These are phyloP conservation scores for Camponotus vicinus DNA, from an alignment of 1,140 invertebrate genomes.

Conservation along the genomic window DNA sequence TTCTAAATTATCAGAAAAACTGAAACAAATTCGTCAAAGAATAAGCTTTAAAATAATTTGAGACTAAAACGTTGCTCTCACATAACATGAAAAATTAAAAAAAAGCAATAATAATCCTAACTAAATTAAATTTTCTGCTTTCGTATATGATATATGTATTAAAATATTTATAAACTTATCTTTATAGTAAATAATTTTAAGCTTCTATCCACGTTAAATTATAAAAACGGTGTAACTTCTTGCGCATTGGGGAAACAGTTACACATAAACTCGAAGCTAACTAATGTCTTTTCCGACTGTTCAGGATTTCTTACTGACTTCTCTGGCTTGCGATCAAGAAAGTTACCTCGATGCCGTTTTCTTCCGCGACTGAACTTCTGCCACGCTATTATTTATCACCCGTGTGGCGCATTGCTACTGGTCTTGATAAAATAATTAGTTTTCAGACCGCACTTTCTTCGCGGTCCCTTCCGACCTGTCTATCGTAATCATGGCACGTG, in stretches of 20 bases:
- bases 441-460: constrained; percentile 42
- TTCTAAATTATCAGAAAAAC: no score
- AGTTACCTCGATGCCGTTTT: constrained; percentile 16
- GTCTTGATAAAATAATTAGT: constrained; percentile 45
- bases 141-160: not conserved
- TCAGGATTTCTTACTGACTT: constrained; percentile 12
- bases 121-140: not conserved
- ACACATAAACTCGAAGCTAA: constrained; percentile 12
- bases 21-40: not conserved
- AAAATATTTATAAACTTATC: not conserved
- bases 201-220: not conserved
- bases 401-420: not conserved
- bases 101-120: not conserved
- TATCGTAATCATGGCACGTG: constrained; percentile 1
- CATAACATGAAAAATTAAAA: no score
- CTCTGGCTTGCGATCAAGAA: constrained; percentile 40
- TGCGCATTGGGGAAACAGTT: not conserved
- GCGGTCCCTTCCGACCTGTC: not conserved
- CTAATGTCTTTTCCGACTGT: constrained; percentile 26
- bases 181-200: not conserved
- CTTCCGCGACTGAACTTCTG: constrained; percentile 19
- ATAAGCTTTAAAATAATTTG: no score
- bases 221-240: not conserved
- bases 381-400: constrained; percentile 52
- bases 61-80: no score